Evolutionary conservation across 2,888 invertebrate genomes (phyloP).

Genomic region (Melitaea athalia): DNA sequence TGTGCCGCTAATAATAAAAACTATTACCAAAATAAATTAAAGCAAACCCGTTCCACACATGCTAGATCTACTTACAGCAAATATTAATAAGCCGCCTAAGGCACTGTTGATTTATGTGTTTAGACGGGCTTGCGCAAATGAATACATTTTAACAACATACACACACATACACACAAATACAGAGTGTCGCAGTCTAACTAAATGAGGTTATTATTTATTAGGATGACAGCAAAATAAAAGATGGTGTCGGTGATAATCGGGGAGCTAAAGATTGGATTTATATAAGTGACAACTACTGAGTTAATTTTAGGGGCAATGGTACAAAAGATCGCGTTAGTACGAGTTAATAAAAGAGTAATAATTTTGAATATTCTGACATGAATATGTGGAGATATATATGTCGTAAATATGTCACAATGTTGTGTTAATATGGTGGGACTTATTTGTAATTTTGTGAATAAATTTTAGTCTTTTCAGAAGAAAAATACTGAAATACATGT

Average conservation of each 20-base stretch:
- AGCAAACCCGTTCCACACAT: conserved; percentile 45
- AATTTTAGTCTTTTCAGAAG: no score
- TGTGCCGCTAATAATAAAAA: background rate
- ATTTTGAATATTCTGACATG: background rate
- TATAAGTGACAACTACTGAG: conserved; percentile 18
- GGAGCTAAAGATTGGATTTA: conserved; percentile 25
- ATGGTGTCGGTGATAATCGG: conserved; percentile 30
- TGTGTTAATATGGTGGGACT: no score
- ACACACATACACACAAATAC: conserved; percentile 57
- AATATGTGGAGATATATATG: background rate
- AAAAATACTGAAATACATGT: no score
- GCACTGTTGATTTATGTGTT: conserved; percentile 76
- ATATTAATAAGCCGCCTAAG: conserved; percentile 77
- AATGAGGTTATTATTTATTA: conserved; percentile 63
- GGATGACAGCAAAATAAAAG: conserved; percentile 35
- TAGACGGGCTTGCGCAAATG: conserved; percentile 62
- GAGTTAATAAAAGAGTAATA: background rate
- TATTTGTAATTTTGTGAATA: no score
- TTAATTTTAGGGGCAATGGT: conserved; percentile 21
- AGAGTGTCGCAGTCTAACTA: conserved; percentile 48
- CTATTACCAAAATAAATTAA: background rate
- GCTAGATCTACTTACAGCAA: conserved; percentile 50
- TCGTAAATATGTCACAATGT: no score
- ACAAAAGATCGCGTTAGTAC: background rate
- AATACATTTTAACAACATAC: conserved; percentile 71